Evolutionary conservation across 1,140 invertebrate species (phyloP).

Genomic region (Tetragnatha versicolor): DNA sequence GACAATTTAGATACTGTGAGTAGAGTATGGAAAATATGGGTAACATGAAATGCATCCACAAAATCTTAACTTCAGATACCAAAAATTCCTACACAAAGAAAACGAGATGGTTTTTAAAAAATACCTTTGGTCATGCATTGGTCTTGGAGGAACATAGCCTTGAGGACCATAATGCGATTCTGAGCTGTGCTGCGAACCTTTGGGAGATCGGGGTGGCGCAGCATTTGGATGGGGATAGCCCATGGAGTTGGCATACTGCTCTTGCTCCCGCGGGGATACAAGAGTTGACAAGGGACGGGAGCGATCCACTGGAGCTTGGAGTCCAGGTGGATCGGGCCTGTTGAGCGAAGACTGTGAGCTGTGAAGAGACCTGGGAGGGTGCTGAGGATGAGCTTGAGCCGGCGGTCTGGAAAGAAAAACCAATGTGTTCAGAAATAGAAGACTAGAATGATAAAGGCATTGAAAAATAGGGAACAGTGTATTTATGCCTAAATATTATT

Average conservation of each 20-base stretch:
- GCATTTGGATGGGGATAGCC: slow-evolving; percentile 43
- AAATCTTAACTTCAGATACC: too few relatives aligned
- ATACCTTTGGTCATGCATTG: slow-evolving; percentile 51
- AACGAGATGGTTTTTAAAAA: too few relatives aligned
- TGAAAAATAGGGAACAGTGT: too few relatives aligned
- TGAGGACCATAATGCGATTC: slow-evolving; percentile 30
- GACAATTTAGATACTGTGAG: too few relatives aligned
- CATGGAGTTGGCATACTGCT: slow-evolving; percentile 55
- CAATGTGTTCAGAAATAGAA: too few relatives aligned
- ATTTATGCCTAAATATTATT: too few relatives aligned
- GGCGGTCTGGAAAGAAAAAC: neutral
- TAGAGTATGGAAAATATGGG: too few relatives aligned
- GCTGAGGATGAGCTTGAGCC: slow-evolving; percentile 35
- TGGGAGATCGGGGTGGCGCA: slow-evolving; percentile 34
- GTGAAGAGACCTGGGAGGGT: slow-evolving; percentile 44
- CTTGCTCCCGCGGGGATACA: slow-evolving; percentile 63
- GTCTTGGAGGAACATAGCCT: slow-evolving; percentile 19
- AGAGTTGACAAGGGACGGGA: slow-evolving; percentile 71
- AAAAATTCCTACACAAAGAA: too few relatives aligned
- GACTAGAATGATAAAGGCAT: too few relatives aligned
- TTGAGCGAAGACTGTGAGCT: slow-evolving; percentile 58
- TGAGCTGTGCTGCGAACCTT: slow-evolving; percentile 1
- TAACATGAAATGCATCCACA: too few relatives aligned
- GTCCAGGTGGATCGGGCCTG: slow-evolving; percentile 56
- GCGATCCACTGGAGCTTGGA: slow-evolving; percentile 59